These are phyloP conservation scores for Globodera ellingtonae DNA, from an alignment of 1,140 invertebrate species.

Conservation along the genomic window DNA sequence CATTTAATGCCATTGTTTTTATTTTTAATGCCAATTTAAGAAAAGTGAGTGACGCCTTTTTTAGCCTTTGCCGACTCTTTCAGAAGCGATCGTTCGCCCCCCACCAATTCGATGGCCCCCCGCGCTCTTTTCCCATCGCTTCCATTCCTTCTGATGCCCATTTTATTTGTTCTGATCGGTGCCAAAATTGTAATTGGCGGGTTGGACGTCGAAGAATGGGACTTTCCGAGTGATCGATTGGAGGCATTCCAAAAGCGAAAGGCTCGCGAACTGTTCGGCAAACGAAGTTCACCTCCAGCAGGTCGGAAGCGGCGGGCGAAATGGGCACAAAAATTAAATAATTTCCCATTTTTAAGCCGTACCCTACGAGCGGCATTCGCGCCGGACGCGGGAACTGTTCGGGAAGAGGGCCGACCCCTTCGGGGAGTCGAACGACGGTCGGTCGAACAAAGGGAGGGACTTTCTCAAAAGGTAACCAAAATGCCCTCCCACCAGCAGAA, in stretches of 20 bases:
- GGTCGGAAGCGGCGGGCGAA: background rate
- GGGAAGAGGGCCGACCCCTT: conserved; percentile 25
- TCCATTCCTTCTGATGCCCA: background rate
- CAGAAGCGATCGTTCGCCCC: too few species aligned
- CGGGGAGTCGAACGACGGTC: background rate
- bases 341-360: background rate
- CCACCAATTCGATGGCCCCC: background rate
- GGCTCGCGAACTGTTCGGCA: conserved; percentile 23
- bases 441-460: background rate
- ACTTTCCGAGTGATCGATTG: background rate
- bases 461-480: background rate
- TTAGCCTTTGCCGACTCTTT: too few species aligned
- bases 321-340: background rate
- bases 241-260: conserved; percentile 22
- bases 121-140: conserved; percentile 3
- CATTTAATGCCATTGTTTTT: too few species aligned
- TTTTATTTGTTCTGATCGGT: conserved; percentile 12
- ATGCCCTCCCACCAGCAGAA: background rate
- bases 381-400: conserved; percentile 31
- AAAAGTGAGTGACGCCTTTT: too few species aligned
- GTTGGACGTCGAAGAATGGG: background rate
- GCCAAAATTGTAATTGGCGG: background rate
- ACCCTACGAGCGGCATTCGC: conserved; percentile 7
- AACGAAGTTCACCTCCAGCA: conserved; percentile 4
- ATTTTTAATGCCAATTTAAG: too few species aligned